A percentile compares a stretch with the other conserved stretches of the same genome.
phyloP scores from a whole-genome alignment of 2,888 invertebrate species.

The Rhamnusium bicolor region DNA sequence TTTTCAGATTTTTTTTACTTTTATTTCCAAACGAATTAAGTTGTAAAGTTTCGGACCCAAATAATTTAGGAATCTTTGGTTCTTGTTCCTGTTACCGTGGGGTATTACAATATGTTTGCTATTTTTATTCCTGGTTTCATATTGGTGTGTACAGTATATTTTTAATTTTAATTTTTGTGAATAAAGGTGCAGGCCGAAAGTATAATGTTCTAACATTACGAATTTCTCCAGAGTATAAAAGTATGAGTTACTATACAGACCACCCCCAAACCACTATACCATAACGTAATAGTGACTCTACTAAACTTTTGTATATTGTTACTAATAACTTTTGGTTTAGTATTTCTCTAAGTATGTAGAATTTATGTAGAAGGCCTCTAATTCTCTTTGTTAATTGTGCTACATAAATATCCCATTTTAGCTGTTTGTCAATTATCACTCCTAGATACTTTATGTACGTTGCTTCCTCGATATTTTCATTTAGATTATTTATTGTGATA shows the following conservation, averaged over 20 bases:
- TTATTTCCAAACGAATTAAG: neutral
- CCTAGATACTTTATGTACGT: neutral
- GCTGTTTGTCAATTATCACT: neutral
- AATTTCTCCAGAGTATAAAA: neutral
- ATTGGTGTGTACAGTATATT: neutral
- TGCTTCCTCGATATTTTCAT: no score
- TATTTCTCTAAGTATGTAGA: neutral
- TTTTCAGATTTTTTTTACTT: neutral
- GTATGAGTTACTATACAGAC: neutral
- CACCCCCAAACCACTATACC: no score
- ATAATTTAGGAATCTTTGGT: neutral
- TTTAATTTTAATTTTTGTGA: neutral
- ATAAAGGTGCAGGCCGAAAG: neutral
- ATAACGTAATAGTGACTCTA: neutral
- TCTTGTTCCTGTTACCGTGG: neutral
- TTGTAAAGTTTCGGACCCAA: neutral
- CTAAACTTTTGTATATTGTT: neutral
- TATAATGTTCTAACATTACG: neutral
- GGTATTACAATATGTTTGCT: neutral
- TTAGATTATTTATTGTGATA: no score
- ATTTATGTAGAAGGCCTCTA: neutral
- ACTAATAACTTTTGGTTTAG: neutral
- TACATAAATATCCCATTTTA: neutral
- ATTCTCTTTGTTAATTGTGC: neutral
- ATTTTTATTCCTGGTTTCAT: neutral